Evolutionary conservation across 2,113 vertebrate genomes (phyloP), one percentile per base, ranked within the genome.

Genomic region (Poecilia latipinna): DNA sequence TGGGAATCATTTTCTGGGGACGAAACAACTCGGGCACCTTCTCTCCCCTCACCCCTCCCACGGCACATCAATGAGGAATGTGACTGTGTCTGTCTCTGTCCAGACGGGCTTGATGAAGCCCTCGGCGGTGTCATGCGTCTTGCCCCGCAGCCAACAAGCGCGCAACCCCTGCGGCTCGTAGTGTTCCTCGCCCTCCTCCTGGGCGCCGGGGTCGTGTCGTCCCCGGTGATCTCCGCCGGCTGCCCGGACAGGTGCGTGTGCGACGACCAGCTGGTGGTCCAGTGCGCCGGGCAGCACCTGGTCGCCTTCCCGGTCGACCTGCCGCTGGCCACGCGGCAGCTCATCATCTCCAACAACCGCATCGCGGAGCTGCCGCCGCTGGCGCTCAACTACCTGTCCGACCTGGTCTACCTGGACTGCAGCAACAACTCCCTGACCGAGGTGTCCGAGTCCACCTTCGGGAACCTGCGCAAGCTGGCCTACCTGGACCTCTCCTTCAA

Each of bases 401-500:
- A 98, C 79, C 90, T 99, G 31, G 93, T 97, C 54, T 97, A 97
- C 72, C 81, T 98, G 91, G 97, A 98, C 90, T 98, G 96, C 89
- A 95, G 91, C 67, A 94, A 95, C 87, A 99, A 98, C 82, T 89
- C 93, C 62, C 79, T 99, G 44, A 93, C 86, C 0, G 92, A 96
- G 74, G 92, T 96, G 44, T 94, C 96, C 54, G 95, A 97, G 80
- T 96, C 96, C 72, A 95, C 96, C 10, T 97, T 98, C 79, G 90
- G 95, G 64, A 96, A 96, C 0, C 85, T 97, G 48, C 90, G 94
- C 76, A 96, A 87, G 85, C 95, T 99, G 39, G 93, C 95, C 77
- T 98, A 98, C 86, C 92, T 99, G 83, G 96, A 98, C 82, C 95
- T 98, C 72, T 98, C 96, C 75, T 95, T 95, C 91, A 99, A 98